Conservation (phyloP, 2,888 invertebrate species). For the Volucella bombylans region DNA sequence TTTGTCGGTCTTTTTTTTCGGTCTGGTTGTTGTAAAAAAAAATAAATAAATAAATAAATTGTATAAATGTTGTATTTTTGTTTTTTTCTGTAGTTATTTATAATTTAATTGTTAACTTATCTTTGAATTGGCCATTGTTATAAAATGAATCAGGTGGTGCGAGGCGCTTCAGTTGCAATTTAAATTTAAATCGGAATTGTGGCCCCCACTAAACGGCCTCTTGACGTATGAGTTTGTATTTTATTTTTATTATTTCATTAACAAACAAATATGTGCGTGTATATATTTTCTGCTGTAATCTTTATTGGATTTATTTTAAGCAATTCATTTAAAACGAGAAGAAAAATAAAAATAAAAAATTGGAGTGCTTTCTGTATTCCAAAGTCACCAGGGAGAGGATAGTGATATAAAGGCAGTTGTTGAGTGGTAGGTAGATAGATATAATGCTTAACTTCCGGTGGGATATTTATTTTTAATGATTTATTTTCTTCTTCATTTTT, state of each 20-base stretch:
- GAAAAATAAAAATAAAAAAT: too few relatives aligned
- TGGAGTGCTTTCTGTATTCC: not conserved
- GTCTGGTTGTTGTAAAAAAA: conserved; percentile 24
- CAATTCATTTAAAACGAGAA: too few relatives aligned
- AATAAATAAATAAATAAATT: not conserved
- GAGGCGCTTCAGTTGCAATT: conserved; percentile 12
- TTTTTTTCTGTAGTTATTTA: conserved; percentile 15
- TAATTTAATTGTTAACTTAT: conserved; percentile 3
- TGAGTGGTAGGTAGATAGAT: conserved; percentile 16
- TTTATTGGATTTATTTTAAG: conserved; percentile 20
- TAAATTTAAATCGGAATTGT: not conserved
- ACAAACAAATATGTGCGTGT: conserved; percentile 9
- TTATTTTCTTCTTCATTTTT: conserved; percentile 1
- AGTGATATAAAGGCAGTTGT: not conserved
- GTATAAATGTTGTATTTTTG: not conserved
- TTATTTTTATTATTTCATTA: not conserved
- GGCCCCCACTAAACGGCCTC: not conserved
- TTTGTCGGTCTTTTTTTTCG: not conserved
- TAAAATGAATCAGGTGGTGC: conserved; percentile 29
- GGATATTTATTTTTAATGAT: conserved; percentile 38
- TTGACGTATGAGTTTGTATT: not conserved
- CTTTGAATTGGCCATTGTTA: conserved; percentile 6
- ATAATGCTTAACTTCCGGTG: conserved; percentile 53
- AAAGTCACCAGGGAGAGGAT: not conserved
- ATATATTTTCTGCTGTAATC: not conserved